phyloP scores from a whole-genome alignment of 1,140 invertebrate genomes.

The Drosophila novamexicana region DNA sequence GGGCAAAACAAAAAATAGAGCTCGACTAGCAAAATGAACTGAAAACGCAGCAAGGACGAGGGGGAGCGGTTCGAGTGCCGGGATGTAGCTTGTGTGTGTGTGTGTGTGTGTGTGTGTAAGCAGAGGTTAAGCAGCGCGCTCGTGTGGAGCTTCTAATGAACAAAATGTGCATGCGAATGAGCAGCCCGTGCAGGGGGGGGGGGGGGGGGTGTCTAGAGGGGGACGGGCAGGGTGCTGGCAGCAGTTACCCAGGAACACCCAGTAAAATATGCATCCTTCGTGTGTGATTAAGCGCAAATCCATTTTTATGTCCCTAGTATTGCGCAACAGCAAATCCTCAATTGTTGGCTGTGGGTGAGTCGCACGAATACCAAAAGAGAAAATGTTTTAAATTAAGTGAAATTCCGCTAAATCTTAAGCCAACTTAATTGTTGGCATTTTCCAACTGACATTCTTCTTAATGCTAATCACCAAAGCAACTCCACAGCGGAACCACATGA shows the following conservation, averaged over 20 bases:
- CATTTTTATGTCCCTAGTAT: slow-evolving; percentile 51
- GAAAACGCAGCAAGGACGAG: slow-evolving; percentile 58
- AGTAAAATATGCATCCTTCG: slow-evolving; percentile 71
- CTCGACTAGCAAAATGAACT: slow-evolving; percentile 54
- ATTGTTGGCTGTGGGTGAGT: not conserved
- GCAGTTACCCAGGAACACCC: slow-evolving; percentile 19
- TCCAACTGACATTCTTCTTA: not conserved
- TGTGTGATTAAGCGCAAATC: slow-evolving; percentile 76
- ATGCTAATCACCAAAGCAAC: not conserved
- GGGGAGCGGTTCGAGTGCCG: not conserved
- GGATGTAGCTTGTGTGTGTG: slow-evolving; percentile 10
- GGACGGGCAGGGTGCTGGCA: not conserved
- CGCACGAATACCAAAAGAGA: not conserved
- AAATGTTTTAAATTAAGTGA: slow-evolving; percentile 50
- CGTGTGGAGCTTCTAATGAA: slow-evolving; percentile 69
- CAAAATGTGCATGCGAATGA: slow-evolving; percentile 58
- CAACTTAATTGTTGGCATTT: slow-evolving; percentile 15
- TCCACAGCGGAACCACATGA: no score
- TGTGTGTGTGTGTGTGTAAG: slow-evolving; percentile 18
- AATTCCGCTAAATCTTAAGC: slow-evolving; percentile 21
- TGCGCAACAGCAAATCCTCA: slow-evolving; percentile 17
- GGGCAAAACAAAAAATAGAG: slow-evolving; percentile 22
- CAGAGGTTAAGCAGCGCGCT: slow-evolving; percentile 58
- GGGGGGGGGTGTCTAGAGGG: not conserved
- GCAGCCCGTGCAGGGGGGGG: slow-evolving; percentile 7